A percentile compares a stretch with the other conserved stretches of the same genome.
Conservation (phyloP, 2,888 invertebrate genomes). For the Limnephilus lunatus region DNA sequence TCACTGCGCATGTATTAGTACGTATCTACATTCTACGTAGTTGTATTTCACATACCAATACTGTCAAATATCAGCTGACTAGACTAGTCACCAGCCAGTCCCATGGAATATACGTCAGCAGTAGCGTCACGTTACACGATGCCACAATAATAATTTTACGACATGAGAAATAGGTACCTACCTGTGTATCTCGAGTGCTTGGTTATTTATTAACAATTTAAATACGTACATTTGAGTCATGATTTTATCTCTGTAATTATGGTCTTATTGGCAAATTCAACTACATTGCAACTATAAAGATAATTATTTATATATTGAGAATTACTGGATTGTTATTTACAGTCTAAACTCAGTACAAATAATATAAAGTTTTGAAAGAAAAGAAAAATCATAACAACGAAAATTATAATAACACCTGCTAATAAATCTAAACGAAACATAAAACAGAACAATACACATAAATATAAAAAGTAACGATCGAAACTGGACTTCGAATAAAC, state of each 20-base stretch:
- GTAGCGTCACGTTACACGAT: background rate
- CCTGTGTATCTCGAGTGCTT: too few species aligned
- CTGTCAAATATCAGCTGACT: constrained; percentile 13
- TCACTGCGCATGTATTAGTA: background rate
- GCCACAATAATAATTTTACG: background rate
- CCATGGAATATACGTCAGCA: background rate
- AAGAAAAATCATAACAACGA: too few species aligned
- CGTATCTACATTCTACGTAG: background rate
- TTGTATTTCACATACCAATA: background rate
- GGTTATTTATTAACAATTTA: background rate
- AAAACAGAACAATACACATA: too few species aligned
- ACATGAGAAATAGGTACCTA: background rate
- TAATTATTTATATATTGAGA: too few species aligned
- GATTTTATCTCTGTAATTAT: background rate
- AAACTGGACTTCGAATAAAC: too few species aligned
- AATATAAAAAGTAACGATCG: too few species aligned
- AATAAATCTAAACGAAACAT: too few species aligned
- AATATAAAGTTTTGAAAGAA: too few species aligned
- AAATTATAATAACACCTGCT: too few species aligned
- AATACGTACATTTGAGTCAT: background rate
- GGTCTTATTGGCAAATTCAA: background rate
- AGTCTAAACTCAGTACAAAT: too few species aligned
- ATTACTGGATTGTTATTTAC: too few species aligned
- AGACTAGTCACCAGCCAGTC: background rate
- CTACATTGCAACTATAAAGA: background rate